Evolutionary conservation across 2,888 invertebrate species (phyloP).

Genomic region (Tortricodes alternella): DNA sequence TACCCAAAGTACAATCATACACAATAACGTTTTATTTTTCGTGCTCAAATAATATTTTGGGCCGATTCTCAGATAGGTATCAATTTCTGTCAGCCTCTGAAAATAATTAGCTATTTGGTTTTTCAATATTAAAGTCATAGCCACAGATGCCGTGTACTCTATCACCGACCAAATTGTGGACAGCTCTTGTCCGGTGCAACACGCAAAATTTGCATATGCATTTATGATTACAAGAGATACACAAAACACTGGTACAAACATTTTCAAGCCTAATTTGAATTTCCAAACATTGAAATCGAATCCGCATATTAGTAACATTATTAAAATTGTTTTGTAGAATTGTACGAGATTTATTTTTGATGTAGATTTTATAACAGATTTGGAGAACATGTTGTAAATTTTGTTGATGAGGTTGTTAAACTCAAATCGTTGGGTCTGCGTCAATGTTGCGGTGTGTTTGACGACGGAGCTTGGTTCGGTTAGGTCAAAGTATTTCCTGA

Average conservation of each 20-base stretch:
- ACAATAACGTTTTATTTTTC: conserved; percentile 43
- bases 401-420: conserved; percentile 18
- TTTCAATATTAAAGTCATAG: conserved; percentile 48
- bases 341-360: conserved; percentile 37
- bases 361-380: conserved; percentile 24
- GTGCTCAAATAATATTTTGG: conserved; percentile 43
- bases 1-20: conserved; percentile 48
- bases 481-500: conserved; percentile 40
- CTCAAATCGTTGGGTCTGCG: conserved; percentile 20
- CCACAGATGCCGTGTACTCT: conserved; percentile 55
- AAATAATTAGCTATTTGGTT: conserved; percentile 52
- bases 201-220: conserved; percentile 46
- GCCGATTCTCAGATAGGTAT: conserved; percentile 56
- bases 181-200: conserved; percentile 46
- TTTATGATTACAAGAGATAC: conserved; percentile 44
- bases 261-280: conserved; percentile 38
- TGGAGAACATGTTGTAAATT: conserved; percentile 40
- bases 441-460: conserved; percentile 49
- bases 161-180: conserved; percentile 58
- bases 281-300: conserved; percentile 59
- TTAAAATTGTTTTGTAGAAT: conserved; percentile 51
- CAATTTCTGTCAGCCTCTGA: conserved; percentile 47
- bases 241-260: conserved; percentile 48
- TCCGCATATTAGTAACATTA: conserved; percentile 56
- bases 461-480: conserved; percentile 46